These are phyloP conservation scores for Eriosoma lanigerum DNA, from an alignment of 1,140 invertebrate genomes.

Conservation along the genomic window DNA sequence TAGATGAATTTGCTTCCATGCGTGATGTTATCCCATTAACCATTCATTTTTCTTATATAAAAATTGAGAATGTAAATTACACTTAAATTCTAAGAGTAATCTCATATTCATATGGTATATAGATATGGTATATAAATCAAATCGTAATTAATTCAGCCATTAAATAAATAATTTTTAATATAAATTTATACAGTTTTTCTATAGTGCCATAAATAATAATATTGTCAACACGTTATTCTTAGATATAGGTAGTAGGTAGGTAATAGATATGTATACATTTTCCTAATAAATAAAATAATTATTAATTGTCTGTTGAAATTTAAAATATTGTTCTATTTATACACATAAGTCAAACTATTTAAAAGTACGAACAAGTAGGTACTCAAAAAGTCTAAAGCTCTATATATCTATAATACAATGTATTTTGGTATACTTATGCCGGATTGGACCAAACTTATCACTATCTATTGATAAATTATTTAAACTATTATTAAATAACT, in stretches of 20 bases:
- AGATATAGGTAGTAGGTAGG: background rate
- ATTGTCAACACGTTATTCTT: slow-evolving; percentile 5
- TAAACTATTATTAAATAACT: no score
- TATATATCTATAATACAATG: no score
- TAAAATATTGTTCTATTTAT: no score
- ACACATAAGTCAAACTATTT: no score
- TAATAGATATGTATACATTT: background rate
- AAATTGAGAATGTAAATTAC: background rate
- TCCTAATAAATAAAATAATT: background rate
- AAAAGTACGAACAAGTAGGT: no score
- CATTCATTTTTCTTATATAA: background rate
- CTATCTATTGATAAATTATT: no score
- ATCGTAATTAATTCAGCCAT: slow-evolving; percentile 17
- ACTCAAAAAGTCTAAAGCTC: no score
- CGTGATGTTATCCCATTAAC: slow-evolving; percentile 27
- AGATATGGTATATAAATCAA: slow-evolving; percentile 22
- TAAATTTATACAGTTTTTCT: background rate
- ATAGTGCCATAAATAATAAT: background rate
- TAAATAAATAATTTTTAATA: slow-evolving; percentile 18
- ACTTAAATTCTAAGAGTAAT: background rate
- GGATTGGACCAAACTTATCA: no score
- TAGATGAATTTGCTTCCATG: slow-evolving; percentile 11
- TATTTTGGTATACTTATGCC: no score
- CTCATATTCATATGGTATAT: background rate
- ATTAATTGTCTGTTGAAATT: background rate